Conservation (phyloP, 2,797 vertebrate genomes). For the Artibeus jamaicensis region DNA sequence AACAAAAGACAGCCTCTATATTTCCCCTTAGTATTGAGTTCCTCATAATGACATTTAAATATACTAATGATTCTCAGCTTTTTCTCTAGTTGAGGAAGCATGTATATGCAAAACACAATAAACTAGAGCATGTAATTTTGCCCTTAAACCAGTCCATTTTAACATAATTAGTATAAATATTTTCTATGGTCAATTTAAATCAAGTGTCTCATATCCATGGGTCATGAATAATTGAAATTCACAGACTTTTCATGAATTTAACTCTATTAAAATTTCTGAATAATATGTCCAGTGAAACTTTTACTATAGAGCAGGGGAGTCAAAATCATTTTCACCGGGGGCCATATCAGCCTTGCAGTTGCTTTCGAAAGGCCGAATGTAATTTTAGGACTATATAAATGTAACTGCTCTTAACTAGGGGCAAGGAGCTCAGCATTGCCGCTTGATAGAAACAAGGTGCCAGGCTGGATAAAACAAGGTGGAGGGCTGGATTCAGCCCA, state of each 20-base stretch:
- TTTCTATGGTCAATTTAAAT: constrained; percentile 9
- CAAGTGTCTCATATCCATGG: neutral
- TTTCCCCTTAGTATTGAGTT: constrained; percentile 56
- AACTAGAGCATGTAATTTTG: neutral
- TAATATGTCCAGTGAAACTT: neutral
- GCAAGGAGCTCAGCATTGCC: too few relatives aligned
- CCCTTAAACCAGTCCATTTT: neutral
- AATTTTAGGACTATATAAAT: too few relatives aligned
- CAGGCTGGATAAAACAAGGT: too few relatives aligned
- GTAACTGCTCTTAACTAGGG: too few relatives aligned
- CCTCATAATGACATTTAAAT: constrained; percentile 42
- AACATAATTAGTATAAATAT: neutral
- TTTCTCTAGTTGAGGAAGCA: neutral
- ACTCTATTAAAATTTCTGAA: neutral
- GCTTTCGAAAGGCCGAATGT: too few relatives aligned
- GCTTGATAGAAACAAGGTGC: too few relatives aligned
- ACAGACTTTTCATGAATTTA: neutral
- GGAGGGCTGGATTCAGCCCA: too few relatives aligned
- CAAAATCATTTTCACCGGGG: too few relatives aligned
- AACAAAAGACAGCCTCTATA: constrained; percentile 73
- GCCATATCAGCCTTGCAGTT: too few relatives aligned
- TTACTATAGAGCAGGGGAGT: neutral
- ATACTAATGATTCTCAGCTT: neutral
- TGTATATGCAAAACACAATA: neutral
- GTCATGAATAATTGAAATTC: neutral